Conservation (phyloP, 2,113 vertebrate genomes). For the Nyctibius bracteatus region DNA sequence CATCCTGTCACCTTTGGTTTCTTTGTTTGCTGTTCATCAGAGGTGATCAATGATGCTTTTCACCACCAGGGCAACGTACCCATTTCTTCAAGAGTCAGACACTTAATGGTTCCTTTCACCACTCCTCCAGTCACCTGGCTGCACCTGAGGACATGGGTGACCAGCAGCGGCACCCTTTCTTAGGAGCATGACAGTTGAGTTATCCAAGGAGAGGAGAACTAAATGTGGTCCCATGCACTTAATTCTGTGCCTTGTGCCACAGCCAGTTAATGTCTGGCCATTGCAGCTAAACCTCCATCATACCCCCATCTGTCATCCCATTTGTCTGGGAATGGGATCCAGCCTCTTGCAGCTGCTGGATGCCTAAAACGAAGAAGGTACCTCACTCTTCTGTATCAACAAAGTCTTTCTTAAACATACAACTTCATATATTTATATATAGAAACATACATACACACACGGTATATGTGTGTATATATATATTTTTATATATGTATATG, state of each 20-base stretch:
- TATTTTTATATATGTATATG: not conserved
- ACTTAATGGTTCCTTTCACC: not conserved
- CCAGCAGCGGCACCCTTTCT: not conserved
- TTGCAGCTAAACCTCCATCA: not conserved
- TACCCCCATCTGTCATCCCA: not conserved
- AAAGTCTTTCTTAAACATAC: not conserved
- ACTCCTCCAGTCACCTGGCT: not conserved
- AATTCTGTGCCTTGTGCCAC: not conserved
- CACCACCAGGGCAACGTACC: no score
- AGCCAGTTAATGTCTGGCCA: not conserved
- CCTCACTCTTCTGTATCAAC: not conserved
- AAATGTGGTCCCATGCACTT: not conserved
- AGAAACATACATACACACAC: not conserved
- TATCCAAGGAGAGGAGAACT: not conserved
- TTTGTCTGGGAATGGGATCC: no score
- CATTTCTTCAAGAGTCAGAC: not conserved
- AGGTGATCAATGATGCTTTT: not conserved
- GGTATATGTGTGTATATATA: not conserved
- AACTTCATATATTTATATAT: not conserved
- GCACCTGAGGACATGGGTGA: not conserved
- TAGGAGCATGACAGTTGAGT: not conserved
- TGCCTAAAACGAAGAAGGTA: not conserved
- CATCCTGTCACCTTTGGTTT: not conserved
- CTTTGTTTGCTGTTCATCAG: not conserved
- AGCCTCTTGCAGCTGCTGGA: not conserved